These are phyloP conservation scores for Thinocorus orbignyianus DNA, from an alignment of 2,113 vertebrate species.

Conservation along the genomic window DNA sequence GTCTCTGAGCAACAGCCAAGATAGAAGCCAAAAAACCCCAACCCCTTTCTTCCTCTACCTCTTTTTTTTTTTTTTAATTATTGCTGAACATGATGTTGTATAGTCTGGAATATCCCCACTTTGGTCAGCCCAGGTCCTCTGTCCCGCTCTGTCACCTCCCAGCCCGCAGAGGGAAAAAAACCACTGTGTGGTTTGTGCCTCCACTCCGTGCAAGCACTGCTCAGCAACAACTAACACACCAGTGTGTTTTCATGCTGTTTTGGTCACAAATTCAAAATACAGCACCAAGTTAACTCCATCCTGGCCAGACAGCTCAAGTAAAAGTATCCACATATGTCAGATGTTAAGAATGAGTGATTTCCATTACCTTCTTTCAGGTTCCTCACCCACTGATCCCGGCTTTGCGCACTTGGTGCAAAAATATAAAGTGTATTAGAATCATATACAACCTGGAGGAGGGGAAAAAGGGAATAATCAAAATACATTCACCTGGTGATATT, in stretches of 20 bases:
- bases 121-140: background rate
- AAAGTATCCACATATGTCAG: background rate
- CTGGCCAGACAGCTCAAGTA: background rate
- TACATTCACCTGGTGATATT: background rate
- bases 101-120: background rate
- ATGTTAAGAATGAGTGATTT: background rate
- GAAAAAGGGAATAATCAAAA: background rate
- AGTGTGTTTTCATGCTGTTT: background rate
- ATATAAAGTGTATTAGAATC: constrained; percentile 88
- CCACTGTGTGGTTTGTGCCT: background rate
- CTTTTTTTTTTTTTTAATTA: background rate
- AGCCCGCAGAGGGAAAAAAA: background rate
- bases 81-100: background rate
- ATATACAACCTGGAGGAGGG: constrained; percentile 83
- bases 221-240: background rate
- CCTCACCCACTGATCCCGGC: constrained; percentile 88
- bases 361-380: constrained; percentile 88
- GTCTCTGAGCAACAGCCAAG: rapidly evolving
- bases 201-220: background rate
- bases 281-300: background rate
- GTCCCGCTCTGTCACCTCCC: background rate
- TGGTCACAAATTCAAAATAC: background rate
- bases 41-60: background rate
- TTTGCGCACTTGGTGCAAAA: constrained; percentile 87
- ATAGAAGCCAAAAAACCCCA: background rate